Base-by-base conservation (phyloP, 2,113 vertebrate genomes). In the Malurus melanocephalus region DNA sequence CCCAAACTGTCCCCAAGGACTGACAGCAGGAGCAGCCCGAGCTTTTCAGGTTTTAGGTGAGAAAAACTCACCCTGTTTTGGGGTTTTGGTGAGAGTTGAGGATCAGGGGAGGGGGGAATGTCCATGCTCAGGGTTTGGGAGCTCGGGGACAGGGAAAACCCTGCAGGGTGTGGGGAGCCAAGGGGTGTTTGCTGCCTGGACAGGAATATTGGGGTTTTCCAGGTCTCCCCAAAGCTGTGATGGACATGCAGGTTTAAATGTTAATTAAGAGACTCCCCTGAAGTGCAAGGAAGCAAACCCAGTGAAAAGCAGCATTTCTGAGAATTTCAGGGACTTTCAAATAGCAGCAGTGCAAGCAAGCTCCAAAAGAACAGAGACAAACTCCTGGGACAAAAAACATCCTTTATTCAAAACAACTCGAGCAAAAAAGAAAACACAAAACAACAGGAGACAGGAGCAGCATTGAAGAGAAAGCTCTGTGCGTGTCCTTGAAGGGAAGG, bases 61-160 rank as follows among this genome's bases (percentile, higher is more conserved):
- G 53, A 30, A 32, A 40, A 85, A 9, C 0, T 74, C 60, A 14
- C 13, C 11, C 43, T 20, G 5, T 1, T 6, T 1, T 6, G 51
- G 28, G 1, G 0, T 4, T 45, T 33, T 33, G 28, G 7, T 24
- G 64, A 23, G 42, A 9, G 6, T 42, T 45, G 35, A 43, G 59
- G 40, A 30, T 4, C 7, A 24, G 35, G 19, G 35, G 21, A 59
- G 6, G 1, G 20, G 30, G 64, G 40, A 6, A 32, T 0, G 0
- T 0, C 1, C 0, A 0, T 51, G 42, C 38, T 45, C 8, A 7
- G 15, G 33, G 11, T 51, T 65, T 83, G 68, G 77, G 61, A 74
- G 23, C 33, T 15, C 1, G 1, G 51, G 49, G 52, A 33, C 10
- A 20, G 18, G 0, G 38, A 38, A 38, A 38, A 38, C 38, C 38